phyloP scores from a whole-genome alignment of 2,888 invertebrate genomes.

The Anarsia innoxiella region DNA sequence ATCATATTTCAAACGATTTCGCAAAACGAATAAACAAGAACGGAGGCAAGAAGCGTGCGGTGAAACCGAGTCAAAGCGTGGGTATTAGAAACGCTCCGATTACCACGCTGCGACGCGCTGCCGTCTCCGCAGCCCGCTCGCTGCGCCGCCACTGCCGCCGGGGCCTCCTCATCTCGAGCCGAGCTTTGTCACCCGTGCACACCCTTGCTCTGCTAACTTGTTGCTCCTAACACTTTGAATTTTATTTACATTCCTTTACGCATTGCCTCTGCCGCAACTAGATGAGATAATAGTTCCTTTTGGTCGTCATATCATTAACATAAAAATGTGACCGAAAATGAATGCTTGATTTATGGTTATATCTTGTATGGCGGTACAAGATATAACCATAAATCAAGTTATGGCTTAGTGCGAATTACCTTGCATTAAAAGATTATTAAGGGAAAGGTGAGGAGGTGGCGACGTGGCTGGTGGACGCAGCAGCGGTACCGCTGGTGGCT shows the following conservation, averaged over 20 bases:
- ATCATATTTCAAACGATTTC: conserved; percentile 74
- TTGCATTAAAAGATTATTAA: conserved; percentile 9
- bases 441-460: conserved; percentile 37
- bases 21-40: conserved; percentile 73
- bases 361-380: no score
- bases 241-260: conserved; percentile 5
- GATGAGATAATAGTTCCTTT: no score
- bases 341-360: no score
- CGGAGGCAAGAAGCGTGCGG: conserved; percentile 72
- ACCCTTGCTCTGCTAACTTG: conserved; percentile 9
- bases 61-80: conserved; percentile 73
- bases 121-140: conserved; percentile 9
- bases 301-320: no score
- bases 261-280: no score
- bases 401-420: neutral
- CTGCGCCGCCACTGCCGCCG: conserved; percentile 3
- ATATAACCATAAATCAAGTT: no score
- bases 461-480: conserved; percentile 37
- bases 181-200: conserved; percentile 7
- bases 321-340: no score
- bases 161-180: conserved; percentile 7
- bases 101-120: conserved; percentile 55
- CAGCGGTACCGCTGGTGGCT: conserved; percentile 54
- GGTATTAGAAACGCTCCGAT: conserved; percentile 75
- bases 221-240: conserved; percentile 7